Evolutionary conservation across 2,888 invertebrate genomes (phyloP).

Genomic region (Subacronicta megacephala): DNA sequence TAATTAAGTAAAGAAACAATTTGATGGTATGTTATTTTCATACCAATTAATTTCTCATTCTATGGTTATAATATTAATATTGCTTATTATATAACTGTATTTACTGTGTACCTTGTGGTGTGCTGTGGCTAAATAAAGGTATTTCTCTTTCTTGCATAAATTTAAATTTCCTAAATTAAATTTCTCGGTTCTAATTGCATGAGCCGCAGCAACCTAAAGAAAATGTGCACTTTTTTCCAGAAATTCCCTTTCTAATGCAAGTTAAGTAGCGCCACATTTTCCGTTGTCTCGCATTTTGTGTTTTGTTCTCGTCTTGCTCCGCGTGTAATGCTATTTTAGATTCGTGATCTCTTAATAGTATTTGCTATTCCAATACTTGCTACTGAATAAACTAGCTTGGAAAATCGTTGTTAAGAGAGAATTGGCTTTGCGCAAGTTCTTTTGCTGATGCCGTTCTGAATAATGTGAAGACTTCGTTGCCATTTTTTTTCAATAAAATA

Average conservation of each 20-base stretch:
- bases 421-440: constrained; percentile 24
- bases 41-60: no score
- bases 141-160: no score
- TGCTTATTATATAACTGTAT: no score
- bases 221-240: constrained; percentile 10
- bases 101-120: no score
- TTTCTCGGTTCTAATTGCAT: not conserved
- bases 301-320: constrained; percentile 68
- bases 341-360: constrained; percentile 84
- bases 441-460: constrained; percentile 5
- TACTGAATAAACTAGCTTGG: constrained; percentile 63
- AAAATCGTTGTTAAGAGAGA: constrained; percentile 58
- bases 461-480: not conserved
- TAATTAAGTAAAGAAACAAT: no score
- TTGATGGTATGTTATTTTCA: no score
- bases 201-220: not conserved
- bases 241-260: constrained; percentile 51
- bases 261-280: constrained; percentile 63
- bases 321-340: constrained; percentile 78
- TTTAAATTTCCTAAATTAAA: not conserved
- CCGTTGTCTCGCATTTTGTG: constrained; percentile 73
- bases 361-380: constrained; percentile 71
- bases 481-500: not conserved
- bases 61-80: no score
- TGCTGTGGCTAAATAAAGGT: no score